Percentiles rank a stretch among this genome's conserved stretches.
Evolutionary conservation across 1,140 invertebrate species (phyloP).

Genomic region (Pentalonia nigronervosa): DNA sequence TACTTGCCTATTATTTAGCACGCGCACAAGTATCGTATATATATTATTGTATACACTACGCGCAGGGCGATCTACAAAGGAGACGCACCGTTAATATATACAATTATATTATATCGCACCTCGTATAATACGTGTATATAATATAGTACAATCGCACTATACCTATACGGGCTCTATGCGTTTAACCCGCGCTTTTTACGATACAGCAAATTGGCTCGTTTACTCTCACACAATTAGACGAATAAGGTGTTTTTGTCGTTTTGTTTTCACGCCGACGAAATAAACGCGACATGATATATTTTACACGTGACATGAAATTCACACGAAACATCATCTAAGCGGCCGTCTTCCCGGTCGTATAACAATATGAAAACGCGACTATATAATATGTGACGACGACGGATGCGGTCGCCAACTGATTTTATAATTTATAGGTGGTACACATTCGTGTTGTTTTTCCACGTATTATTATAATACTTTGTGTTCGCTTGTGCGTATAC

Average conservation of each 20-base stretch:
- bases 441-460: not conserved
- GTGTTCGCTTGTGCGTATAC: not conserved
- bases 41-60: not conserved
- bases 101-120: conserved; percentile 9
- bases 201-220: not conserved
- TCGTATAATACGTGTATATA: too few species aligned
- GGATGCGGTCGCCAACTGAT: not conserved
- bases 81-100: not conserved
- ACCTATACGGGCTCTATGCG: too few species aligned
- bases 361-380: not conserved
- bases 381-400: not conserved
- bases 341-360: not conserved
- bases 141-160: not conserved
- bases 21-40: too few species aligned
- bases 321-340: not conserved
- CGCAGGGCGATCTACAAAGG: not conserved
- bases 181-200: not conserved
- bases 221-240: not conserved
- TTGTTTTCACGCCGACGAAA: not conserved
- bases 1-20: not conserved
- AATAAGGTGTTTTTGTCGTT: not conserved
- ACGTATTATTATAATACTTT: not conserved
- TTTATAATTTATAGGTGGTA: conserved; percentile 4
- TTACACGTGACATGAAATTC: not conserved
- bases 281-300: not conserved